Percentiles rank a stretch among this genome's conserved stretches.
phyloP scores from a whole-genome alignment of 2,888 invertebrate species.

The Tribolium freemani region DNA sequence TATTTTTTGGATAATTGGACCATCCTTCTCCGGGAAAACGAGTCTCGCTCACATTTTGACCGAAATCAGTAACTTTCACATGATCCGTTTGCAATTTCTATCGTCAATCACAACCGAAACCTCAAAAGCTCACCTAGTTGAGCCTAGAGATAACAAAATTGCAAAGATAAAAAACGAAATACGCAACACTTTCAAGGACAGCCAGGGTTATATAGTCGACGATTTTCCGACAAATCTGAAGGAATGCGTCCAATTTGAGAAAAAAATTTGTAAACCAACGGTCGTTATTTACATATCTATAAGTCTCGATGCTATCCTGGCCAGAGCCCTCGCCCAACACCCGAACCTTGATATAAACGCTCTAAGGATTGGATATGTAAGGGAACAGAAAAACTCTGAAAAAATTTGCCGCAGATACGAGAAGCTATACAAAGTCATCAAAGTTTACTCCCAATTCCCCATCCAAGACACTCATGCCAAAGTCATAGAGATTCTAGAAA shows the following conservation, averaged over 20 bases:
- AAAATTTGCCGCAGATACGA: constrained; percentile 29
- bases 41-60: not conserved
- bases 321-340: constrained; percentile 24
- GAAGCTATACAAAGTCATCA: constrained; percentile 32
- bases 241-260: constrained; percentile 54
- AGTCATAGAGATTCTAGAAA: constrained; percentile 50
- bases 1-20: constrained; percentile 22
- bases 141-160: too few relatives aligned
- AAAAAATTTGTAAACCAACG: constrained; percentile 52
- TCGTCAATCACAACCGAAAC: too few relatives aligned
- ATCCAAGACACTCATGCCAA: constrained; percentile 48
- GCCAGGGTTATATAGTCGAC: constrained; percentile 53
- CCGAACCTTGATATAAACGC: constrained; percentile 22
- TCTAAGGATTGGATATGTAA: constrained; percentile 36
- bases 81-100: not conserved
- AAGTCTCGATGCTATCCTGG: constrained; percentile 44
- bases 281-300: constrained; percentile 49
- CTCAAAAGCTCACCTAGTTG: too few relatives aligned
- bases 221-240: constrained; percentile 53
- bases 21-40: constrained; percentile 2
- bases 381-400: not conserved
- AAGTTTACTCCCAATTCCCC: constrained; percentile 48
- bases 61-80: not conserved
- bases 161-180: constrained; percentile 2
- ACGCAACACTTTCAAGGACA: not conserved